Evolutionary conservation across 2,888 invertebrate species (phyloP), one percentile per base, ranked within the genome.

Genomic region (Philereme vetulata): DNA sequence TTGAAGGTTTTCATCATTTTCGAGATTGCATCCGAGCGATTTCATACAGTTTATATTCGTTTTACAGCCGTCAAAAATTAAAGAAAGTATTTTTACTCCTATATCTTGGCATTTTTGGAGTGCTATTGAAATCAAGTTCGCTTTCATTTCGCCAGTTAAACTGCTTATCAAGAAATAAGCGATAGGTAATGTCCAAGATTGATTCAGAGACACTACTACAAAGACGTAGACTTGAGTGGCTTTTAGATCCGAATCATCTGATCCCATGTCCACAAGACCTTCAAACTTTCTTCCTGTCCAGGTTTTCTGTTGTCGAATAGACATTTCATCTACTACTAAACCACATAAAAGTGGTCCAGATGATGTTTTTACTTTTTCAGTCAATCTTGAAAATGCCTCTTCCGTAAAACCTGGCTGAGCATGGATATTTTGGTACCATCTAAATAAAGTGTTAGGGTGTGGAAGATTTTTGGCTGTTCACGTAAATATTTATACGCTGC

Each of bases 161-260:
- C 54, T 42, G 9, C 7, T 4, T 7, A 59, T 51, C 5, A 59
- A 51, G 42, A 59, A 59, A 54, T 59, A 59, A 0, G 33, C 59
- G 32, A 59, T 8, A 2, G 59, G 59, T 3, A 59, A 10, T 50
- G 6, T 46, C 44, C 36, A 51, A 11, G 40, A 46, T 9, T 54
- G 0, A 7, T 54, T 4, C n/a, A 54, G 6, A 6, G 46, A 52
- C 4, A 51, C 51, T 5, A 69, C 47, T 38, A 71, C 46, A 44
- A 73, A 60, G 1, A 68, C 70, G 9, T 62, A 66, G 7, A 52
- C 67, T 61, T 73, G 64, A 8, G 42, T 66, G 0, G 71, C 67
- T 8, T 65, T 60, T 45, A 40, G 8, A 9, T 50, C 56, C 5
- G 5, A 53, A 6, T 70, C 69, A 3, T 54, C 51, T 11, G 10